Evolutionary conservation across 2,797 vertebrate genomes (phyloP).

Genomic region (Trachops cirrhosus): DNA sequence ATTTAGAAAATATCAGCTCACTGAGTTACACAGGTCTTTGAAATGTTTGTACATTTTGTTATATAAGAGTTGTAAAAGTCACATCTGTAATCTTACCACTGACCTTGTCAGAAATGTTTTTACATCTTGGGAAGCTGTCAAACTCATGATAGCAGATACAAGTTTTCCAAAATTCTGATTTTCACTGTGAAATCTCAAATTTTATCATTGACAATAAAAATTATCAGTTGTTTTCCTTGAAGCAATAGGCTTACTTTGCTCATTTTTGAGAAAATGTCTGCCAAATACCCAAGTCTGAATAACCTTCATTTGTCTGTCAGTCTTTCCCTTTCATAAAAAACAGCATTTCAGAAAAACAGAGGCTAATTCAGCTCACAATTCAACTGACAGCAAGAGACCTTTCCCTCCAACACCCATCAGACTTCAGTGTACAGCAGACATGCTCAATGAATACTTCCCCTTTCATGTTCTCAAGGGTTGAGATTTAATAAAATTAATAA

Average conservation of each 20-base stretch:
- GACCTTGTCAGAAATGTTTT: not conserved
- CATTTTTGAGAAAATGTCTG: not conserved
- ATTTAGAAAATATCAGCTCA: not conserved
- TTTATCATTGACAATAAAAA: not conserved
- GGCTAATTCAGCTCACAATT: not conserved
- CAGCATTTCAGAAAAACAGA: not conserved
- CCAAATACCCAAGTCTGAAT: not conserved
- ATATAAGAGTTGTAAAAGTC: not conserved
- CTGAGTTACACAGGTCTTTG: not conserved
- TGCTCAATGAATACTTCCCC: not conserved
- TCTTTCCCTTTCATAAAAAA: not conserved
- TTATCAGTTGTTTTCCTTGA: not conserved
- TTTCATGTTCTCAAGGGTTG: not conserved
- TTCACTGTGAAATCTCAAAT: not conserved
- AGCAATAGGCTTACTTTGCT: not conserved
- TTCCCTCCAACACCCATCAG: not conserved
- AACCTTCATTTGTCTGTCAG: not conserved
- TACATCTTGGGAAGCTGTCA: not conserved
- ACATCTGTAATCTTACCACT: not conserved
- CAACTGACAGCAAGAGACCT: rapidly evolving
- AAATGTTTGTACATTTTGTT: not conserved
- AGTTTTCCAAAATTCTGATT: not conserved
- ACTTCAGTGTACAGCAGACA: not conserved
- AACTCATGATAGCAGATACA: not conserved
- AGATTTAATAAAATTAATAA: not conserved